Base-by-base conservation (phyloP, 2,888 invertebrate species). In the Thera britannica region DNA sequence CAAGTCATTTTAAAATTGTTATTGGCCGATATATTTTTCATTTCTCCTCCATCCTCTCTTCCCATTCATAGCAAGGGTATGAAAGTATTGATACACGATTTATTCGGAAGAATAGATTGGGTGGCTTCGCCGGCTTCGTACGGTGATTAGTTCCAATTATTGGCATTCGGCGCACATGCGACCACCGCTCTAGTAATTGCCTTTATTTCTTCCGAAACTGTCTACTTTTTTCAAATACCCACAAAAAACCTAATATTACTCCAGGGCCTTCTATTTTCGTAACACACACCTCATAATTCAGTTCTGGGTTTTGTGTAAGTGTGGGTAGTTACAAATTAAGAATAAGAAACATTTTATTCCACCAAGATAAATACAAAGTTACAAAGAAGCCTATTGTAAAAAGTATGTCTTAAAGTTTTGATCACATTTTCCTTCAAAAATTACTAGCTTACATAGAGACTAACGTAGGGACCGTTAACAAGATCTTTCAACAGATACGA, bases 91-190 rank as follows among this genome's bases (percentile, higher is more conserved):
- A 66, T 68, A 68, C 52, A 58, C 66, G 60, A 51, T 54, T 2
- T 7, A n/a, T 9, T 58, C n/a, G 64, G 60, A 59, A 62, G 61
- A 12, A 69, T 72, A 67, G 65, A 68, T 67, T 63, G 70, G 65
- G 58, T 68, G 69, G 71, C 69, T 73, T 55, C 62, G 67, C 71
- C 51, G 63, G 67, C 77, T 78, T 79, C 82, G 79, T 79, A 75
- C 79, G 76, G 80, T 80, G 82, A 87, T 88, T 88, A 88, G 83
- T 82, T 80, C 79, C 83, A 86, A 86, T 88, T 84, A 89, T 86
- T 85, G 85, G 84, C 81, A 83, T 84, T 85, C 84, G 72, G 75
- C 79, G 81, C 87, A 88, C 89, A 87, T 86, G 85, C 82, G 84
- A 74, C 82, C 79, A 72, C 75, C 81, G 82, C 81, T 82, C 76